These are phyloP conservation scores for Myiothlypis coronata DNA, from an alignment of 2,797 vertebrate genomes.

Conservation along the genomic window DNA sequence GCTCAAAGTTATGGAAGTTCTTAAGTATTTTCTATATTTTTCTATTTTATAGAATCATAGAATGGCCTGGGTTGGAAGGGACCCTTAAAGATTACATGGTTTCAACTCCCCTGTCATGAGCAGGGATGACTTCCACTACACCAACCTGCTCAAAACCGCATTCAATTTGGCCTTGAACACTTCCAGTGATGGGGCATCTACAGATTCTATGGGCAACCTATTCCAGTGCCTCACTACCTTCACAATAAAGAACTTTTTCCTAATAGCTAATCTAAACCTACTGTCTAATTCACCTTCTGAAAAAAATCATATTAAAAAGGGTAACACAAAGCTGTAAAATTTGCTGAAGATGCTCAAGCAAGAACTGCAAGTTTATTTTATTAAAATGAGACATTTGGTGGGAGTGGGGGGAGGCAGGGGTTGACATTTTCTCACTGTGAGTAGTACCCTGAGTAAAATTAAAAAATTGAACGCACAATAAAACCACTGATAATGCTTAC, in stretches of 20 bases:
- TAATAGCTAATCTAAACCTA: not conserved
- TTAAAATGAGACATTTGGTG: not conserved
- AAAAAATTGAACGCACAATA: not conserved
- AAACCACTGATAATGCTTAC: slow-evolving; percentile 63
- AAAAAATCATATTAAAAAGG: not conserved
- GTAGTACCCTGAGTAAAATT: not conserved
- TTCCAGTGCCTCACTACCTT: not conserved
- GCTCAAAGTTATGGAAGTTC: not conserved
- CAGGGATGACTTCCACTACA: not conserved
- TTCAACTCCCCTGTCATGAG: not conserved
- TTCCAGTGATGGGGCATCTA: not conserved
- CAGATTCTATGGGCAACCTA: not conserved
- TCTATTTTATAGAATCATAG: not conserved
- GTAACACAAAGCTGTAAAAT: not conserved
- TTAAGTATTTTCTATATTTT: not conserved
- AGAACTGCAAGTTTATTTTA: not conserved
- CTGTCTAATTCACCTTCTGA: not conserved
- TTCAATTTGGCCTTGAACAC: not conserved
- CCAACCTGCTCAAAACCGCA: not conserved
- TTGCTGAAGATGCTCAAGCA: not conserved
- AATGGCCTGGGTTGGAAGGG: not conserved
- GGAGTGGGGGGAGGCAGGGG: fast-evolving
- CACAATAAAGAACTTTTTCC: not conserved
- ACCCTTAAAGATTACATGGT: not conserved
- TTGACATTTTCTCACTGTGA: not conserved